Conservation (phyloP, 1,140 invertebrate species). For the Neelides sp. region DNA sequence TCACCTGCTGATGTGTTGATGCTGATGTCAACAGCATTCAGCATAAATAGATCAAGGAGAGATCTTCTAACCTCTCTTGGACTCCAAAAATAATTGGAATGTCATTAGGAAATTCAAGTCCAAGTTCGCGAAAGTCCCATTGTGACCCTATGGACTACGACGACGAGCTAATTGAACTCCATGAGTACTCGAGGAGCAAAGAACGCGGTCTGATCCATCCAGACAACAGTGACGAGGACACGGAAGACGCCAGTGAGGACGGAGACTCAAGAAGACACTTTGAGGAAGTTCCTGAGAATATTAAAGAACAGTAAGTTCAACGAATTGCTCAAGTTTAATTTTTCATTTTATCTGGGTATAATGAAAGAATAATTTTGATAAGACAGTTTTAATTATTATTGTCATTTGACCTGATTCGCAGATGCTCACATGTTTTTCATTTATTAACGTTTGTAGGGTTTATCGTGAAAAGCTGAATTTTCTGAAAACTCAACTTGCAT, state of each 20-base stretch:
- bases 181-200: conserved; percentile 10
- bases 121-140: conserved; percentile 1
- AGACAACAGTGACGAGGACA: conserved; percentile 19
- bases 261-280: conserved; percentile 13
- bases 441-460: no score
- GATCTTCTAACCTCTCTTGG: no score
- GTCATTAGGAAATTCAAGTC: conserved; percentile 5
- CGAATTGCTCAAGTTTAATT: neutral
- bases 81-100: no score
- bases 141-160: conserved; percentile 13
- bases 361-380: no score
- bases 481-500: conserved; percentile 77
- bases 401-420: no score
- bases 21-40: no score
- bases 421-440: no score
- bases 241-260: conserved; percentile 36
- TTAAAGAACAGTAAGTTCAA: conserved; percentile 9
- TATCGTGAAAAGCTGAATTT: conserved; percentile 84
- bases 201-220: neutral
- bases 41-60: no score
- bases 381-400: neutral
- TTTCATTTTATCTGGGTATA: conserved; percentile 3
- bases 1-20: no score
- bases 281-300: neutral
- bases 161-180: conserved; percentile 9